Base-by-base conservation (phyloP, 2,797 vertebrate species). In the Enteromius treurensis region DNA sequence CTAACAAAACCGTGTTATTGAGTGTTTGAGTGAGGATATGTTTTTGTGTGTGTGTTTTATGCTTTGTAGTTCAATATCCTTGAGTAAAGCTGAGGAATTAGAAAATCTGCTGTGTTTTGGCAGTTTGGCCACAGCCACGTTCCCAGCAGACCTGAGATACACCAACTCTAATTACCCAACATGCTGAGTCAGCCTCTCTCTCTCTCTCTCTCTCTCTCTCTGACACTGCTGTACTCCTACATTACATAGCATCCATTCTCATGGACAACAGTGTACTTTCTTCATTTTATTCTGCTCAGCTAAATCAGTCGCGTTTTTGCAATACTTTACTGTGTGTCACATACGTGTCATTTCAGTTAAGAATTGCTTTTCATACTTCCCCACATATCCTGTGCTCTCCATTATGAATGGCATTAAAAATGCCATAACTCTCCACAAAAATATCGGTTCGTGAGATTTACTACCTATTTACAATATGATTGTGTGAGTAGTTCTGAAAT, bases 161-260 rank as follows among this genome's bases (percentile, higher is more conserved):
- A 81, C 53, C 62, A 77, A 68, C 81, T 68, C 34, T 60, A 83
- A 80, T 83, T 74, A 80, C 67, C 40, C 58, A 80, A 49, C 34
- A 76, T 83, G 84, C 77, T 49, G 83, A 79, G 68, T 87, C 79
- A 81, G 75, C 23, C 79, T 53, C 42, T 32, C 29, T 32, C 29
- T 32, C 73, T 53, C 62, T 47, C 49, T 60, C 34, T 70, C 51
- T 78, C 10, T 68, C 45, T 40, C 6, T 75, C 26, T 21, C 47
- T 60, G 29, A 74, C 71, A 53, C 69, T 32, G 69, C 26, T 73
- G 15, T 73, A 49, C 19, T 55, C 71, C 19, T 74, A n/a, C 29
- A 55, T 34, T 55, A n/a, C 71, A 70, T 23, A 70, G 40, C 68
- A 55, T 55, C 29, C 49, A 75, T 21, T 53, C 49, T 37, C 19